Evolutionary conservation across 1,140 invertebrate species (phyloP), one percentile per base, ranked within the genome.

Genomic region (Chymomyza costata): DNA sequence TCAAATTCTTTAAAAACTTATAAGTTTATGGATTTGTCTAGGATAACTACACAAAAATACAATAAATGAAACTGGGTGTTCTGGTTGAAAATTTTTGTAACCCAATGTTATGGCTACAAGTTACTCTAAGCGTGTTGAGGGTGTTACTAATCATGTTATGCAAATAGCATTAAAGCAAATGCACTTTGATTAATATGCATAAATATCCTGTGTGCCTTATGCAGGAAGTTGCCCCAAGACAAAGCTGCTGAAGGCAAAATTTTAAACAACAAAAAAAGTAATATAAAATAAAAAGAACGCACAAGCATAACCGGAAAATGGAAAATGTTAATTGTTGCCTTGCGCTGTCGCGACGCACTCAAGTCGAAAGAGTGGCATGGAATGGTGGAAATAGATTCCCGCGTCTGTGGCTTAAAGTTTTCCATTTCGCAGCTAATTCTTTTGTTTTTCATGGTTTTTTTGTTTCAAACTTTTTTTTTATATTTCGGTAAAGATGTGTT

Each of bases 301-400:
- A 48, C 41, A 41, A 45, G 54, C 28, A 62, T 58, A 65, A 56
- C 64, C 67, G 68, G 73, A 68, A 80, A 80, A 73, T 80, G 67
- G 64, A 68, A 80, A 80, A 65, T 68, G 67, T 80, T 78, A 80
- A 78, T 78, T 63, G 71, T 67, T 47, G 60, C 46, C 7, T 59
- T 34, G 31, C 30, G 58, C 10, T 13, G n/a, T n/a, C n/a, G 14
- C 55, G 47, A 80, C 64, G 67, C 73, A 80, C 67, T 78, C 73
- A 78, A 64, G 54, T 78, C 43, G 71, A 78, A 76, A 78, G 51
- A 50, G 57, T 64, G 60, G 35, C 32, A 55, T 6, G 5, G 10
- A 6, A 6, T 28, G 5, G 47, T 58, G 46, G 37, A 67, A 78
- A 50, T 63, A n/a, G n/a, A n/a, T n/a, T n/a, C n/a, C n/a, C n/a